Evolutionary conservation across 2,888 invertebrate species (phyloP).

Genomic region (Napeogenes inachia): DNA sequence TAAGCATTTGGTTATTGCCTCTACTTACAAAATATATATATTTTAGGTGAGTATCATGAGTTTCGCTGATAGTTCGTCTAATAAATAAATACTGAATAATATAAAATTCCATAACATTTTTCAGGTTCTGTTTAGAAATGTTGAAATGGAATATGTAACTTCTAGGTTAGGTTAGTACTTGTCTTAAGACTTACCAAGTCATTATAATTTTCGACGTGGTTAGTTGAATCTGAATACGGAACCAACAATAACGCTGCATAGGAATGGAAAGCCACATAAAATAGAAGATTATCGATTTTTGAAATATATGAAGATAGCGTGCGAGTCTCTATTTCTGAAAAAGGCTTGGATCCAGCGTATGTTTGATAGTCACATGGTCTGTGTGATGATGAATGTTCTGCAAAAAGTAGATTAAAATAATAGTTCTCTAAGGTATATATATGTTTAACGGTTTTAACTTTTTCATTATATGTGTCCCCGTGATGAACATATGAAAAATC

Average conservation of each 20-base stretch:
- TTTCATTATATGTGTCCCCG: too few relatives aligned
- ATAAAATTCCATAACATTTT: too few relatives aligned
- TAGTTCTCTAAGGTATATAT: not conserved
- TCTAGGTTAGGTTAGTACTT: too few relatives aligned
- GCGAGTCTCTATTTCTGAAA: conserved; percentile 84
- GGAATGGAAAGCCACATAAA: conserved; percentile 86
- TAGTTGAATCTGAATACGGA: conserved; percentile 80
- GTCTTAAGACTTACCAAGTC: conserved; percentile 53
- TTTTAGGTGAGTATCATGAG: not conserved
- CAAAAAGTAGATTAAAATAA: conserved; percentile 7
- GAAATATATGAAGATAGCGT: conserved; percentile 75
- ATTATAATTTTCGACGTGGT: conserved; percentile 69
- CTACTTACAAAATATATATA: too few relatives aligned
- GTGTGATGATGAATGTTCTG: conserved; percentile 55
- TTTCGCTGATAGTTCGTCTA: not conserved
- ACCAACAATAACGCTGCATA: conserved; percentile 83
- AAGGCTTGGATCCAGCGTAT: conserved; percentile 81
- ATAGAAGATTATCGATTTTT: conserved; percentile 70
- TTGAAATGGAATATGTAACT: too few relatives aligned
- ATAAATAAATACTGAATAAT: not conserved
- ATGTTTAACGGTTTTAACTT: too few relatives aligned
- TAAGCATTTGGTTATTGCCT: too few relatives aligned
- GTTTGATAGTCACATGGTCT: conserved; percentile 81
- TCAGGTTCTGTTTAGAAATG: too few relatives aligned
- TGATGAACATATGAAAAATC: too few relatives aligned